A percentile compares a stretch with the other conserved stretches of the same genome.
phyloP scores from a whole-genome alignment of 1,140 invertebrate genomes.

The Archivesica marissinica region DNA sequence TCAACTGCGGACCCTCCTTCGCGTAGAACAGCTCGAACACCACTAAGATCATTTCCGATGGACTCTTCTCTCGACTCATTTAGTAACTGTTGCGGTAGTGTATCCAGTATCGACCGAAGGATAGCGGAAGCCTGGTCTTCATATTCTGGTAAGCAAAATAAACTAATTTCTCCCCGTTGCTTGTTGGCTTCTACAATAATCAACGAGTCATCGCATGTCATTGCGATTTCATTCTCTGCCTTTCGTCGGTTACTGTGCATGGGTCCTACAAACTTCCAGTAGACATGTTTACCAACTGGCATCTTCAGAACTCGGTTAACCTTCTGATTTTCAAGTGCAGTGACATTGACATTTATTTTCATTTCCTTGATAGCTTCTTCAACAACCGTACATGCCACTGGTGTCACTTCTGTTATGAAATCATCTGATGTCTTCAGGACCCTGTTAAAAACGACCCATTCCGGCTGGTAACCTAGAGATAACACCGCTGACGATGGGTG shows the following conservation, averaged over 20 bases:
- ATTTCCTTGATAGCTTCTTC: constrained; percentile 57
- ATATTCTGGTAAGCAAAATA: constrained; percentile 59
- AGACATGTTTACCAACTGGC: constrained; percentile 66
- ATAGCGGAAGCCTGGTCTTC: neutral
- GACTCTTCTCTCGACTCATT: constrained; percentile 57
- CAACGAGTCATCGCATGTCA: constrained; percentile 23
- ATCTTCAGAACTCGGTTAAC: constrained; percentile 60
- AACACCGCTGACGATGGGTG: constrained; percentile 76
- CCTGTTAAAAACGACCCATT: constrained; percentile 74
- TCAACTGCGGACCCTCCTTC: constrained; percentile 53
- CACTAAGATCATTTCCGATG: constrained; percentile 13
- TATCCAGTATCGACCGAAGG: constrained; percentile 34
- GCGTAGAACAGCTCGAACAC: constrained; percentile 55
- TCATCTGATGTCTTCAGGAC: constrained; percentile 73
- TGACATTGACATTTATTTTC: constrained; percentile 64
- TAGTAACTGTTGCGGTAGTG: constrained; percentile 33
- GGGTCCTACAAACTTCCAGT: constrained; percentile 71
- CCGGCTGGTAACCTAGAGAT: constrained; percentile 65
- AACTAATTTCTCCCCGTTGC: constrained; percentile 63
- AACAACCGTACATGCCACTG: constrained; percentile 69
- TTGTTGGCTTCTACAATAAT: constrained; percentile 70
- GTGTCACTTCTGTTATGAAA: constrained; percentile 74
- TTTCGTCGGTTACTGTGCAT: constrained; percentile 65
- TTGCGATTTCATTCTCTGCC: constrained; percentile 60
- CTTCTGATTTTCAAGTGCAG: constrained; percentile 45